Percentiles rank a stretch among this genome's conserved stretches.
Conservation (phyloP, 2,888 invertebrate species). For the Lobophora halterata region DNA sequence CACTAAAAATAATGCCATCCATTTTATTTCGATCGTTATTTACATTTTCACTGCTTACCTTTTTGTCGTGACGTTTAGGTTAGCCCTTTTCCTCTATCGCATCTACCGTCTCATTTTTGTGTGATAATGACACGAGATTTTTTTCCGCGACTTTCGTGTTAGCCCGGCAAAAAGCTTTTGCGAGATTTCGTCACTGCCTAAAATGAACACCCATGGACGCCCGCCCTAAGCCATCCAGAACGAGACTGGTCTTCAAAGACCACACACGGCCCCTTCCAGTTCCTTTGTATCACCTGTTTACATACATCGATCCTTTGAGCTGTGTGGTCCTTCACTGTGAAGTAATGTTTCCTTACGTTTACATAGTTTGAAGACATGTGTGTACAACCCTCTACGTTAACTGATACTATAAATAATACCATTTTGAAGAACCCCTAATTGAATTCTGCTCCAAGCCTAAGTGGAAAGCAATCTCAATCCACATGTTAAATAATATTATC, state of each 20-base stretch:
- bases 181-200: slow-evolving; percentile 3
- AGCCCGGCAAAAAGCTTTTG: slow-evolving; percentile 6
- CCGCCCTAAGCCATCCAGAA: slow-evolving; percentile 4
- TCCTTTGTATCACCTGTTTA: slow-evolving; percentile 47
- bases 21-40: no score
- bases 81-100: no score
- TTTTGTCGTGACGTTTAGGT: no score
- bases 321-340: slow-evolving; percentile 40
- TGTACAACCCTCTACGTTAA: slow-evolving; percentile 42
- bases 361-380: slow-evolving; percentile 39
- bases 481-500: no score
- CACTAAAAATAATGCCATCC: no score
- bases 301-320: slow-evolving; percentile 29
- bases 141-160: no score
- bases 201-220: slow-evolving; percentile 6
- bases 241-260: slow-evolving; percentile 35
- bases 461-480: no score
- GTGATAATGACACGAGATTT: no score
- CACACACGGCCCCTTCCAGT: slow-evolving; percentile 36
- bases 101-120: no score
- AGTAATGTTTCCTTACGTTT: slow-evolving; percentile 27
- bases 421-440: neutral
- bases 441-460: no score
- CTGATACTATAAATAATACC: slow-evolving; percentile 39
- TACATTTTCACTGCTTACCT: no score